Percentiles rank a stretch among this genome's conserved stretches.
Evolutionary conservation across 2,888 invertebrate species (phyloP).

Genomic region (Anorthoa munda): DNA sequence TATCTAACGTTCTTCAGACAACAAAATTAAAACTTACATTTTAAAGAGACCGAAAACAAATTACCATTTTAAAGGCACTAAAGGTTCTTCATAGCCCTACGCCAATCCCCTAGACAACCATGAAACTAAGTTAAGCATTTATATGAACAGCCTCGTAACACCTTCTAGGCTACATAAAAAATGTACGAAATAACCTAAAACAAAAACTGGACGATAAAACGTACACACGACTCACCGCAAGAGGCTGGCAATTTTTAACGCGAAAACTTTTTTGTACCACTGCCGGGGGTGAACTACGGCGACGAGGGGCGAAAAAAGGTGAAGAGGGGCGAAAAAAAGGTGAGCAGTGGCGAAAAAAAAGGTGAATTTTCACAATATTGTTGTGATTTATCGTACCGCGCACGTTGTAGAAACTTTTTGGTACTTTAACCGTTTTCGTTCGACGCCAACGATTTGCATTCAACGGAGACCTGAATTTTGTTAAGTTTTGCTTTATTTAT

Average conservation of each 20-base stretch:
- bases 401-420: constrained; percentile 70
- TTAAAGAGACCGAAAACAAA: constrained; percentile 16
- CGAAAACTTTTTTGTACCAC: constrained; percentile 73
- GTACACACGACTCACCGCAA: constrained; percentile 71
- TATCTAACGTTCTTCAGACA: background rate
- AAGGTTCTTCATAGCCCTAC: background rate
- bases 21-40: constrained; percentile 29
- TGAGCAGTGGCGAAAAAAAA: constrained; percentile 65
- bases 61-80: constrained; percentile 26
- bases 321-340: constrained; percentile 60
- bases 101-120: constrained; percentile 20
- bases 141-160: constrained; percentile 43
- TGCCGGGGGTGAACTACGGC: constrained; percentile 38
- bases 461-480: constrained; percentile 56
- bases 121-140: constrained; percentile 45
- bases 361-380: constrained; percentile 80
- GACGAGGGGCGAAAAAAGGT: constrained; percentile 60
- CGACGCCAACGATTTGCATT: constrained; percentile 71
- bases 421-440: constrained; percentile 68
- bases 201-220: constrained; percentile 61
- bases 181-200: constrained; percentile 56
- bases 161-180: constrained; percentile 41
- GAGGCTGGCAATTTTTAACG: constrained; percentile 80
- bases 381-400: constrained; percentile 79
- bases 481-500: constrained; percentile 51